Evolutionary conservation across 2,113 vertebrate genomes (phyloP), one percentile per base, ranked within the genome.

Genomic region (Panthera uncia): DNA sequence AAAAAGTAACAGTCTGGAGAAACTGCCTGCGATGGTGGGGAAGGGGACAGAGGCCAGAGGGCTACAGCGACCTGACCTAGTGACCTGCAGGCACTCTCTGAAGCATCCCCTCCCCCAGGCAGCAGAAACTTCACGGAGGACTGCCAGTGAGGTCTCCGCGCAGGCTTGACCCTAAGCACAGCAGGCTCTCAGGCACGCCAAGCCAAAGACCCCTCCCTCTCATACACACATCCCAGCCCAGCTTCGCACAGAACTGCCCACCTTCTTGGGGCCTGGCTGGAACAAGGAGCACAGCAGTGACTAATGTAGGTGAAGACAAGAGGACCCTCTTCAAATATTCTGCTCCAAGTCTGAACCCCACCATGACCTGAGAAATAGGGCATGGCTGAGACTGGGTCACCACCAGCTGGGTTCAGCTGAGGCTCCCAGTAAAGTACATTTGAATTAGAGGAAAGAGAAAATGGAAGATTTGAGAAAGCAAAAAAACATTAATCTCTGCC

Each of bases 361-460:
- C 29, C 48, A 27, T 33, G 19, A 41, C 38, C 69, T 55, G 2
- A 55, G 6, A 7, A 50, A 12, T 65, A 1, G 27, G 21, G 45
- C 4, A 61, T 0, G 6, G 7, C 38, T 92, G 25, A 81, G 3
- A 48, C 4, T 55, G 12, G 2, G 15, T 89, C 41, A 87, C 11
- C 3, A 71, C 52, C 23, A 68, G 13, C 89, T 52, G 36, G 27
- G 31, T n/a, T 45, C 73, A 86, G 36, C 2, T 31, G 25, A 65
- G 13, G 50, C 61, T 57, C 48, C 81, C 69, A 84, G 69, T 6
- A 69, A 16, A 69, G n/a, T 5, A 33, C 78, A 50, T 71, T 0
- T 31, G 48, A 88, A 94, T 89, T 66, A 89, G 50, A 80, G 27
- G 50, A 52, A 84, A 65, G 68, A 91, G 71, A 78, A 96, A 52